Conservation (phyloP, 1,140 invertebrate genomes). For the Plutomurus gul region DNA sequence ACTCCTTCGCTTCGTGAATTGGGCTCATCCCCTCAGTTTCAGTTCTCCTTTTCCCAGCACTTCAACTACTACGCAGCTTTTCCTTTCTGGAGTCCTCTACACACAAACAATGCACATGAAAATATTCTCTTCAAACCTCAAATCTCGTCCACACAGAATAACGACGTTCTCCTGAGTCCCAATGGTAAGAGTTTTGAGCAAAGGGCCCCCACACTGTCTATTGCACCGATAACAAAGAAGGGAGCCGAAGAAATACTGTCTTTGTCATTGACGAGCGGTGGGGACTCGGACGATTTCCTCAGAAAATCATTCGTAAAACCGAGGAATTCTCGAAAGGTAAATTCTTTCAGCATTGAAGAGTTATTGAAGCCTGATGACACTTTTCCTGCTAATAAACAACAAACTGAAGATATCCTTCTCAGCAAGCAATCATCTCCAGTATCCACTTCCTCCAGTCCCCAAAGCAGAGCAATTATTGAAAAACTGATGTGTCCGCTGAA, state of each 20-base stretch:
- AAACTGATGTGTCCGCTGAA: neutral
- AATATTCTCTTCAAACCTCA: neutral
- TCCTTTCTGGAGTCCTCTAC: constrained; percentile 43
- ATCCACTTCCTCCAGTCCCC: neutral
- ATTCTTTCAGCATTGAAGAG: constrained; percentile 85
- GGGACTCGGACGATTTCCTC: neutral
- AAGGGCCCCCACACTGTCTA: neutral
- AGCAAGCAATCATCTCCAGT: too few species aligned
- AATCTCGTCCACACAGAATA: neutral
- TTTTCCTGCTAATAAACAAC: too few species aligned
- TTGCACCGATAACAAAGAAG: neutral
- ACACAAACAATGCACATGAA: neutral
- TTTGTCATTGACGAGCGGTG: neutral
- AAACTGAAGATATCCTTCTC: too few species aligned
- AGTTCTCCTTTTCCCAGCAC: constrained; percentile 52
- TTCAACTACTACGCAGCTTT: constrained; percentile 50
- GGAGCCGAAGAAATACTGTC: neutral
- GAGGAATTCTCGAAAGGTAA: constrained; percentile 61
- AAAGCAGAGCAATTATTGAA: neutral
- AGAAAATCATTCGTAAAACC: neutral
- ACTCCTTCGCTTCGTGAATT: neutral
- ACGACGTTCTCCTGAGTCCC: neutral
- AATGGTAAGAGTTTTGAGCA: neutral
- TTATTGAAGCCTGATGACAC: constrained; percentile 69
- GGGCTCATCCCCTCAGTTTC: constrained; percentile 35